These are phyloP conservation scores for Zonitis immaculata DNA, from an alignment of 2,888 invertebrate genomes.

Conservation along the genomic window DNA sequence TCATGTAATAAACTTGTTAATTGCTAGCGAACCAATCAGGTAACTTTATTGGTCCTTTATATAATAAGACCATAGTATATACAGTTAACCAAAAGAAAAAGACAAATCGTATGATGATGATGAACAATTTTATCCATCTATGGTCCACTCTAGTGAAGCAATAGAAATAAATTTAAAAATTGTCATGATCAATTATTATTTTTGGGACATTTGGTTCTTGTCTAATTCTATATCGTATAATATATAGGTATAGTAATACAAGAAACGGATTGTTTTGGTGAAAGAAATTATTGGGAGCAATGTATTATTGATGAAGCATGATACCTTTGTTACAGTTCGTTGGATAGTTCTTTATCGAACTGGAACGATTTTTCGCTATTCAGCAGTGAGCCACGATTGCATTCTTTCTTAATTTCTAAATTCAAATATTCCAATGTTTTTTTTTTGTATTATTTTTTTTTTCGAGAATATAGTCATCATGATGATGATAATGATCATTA, in stretches of 20 bases:
- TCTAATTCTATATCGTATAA: too few species aligned
- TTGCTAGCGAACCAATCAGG: conserved; percentile 44
- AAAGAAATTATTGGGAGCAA: conserved; percentile 2
- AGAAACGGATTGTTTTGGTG: not conserved
- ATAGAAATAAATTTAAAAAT: conserved; percentile 36
- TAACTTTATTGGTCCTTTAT: conserved; percentile 43
- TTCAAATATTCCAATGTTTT: too few species aligned
- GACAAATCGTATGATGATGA: not conserved
- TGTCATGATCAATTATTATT: not conserved
- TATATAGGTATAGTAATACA: conserved; percentile 8
- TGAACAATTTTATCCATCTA: not conserved
- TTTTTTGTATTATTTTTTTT: too few species aligned
- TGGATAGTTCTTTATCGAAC: not conserved
- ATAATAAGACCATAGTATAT: conserved; percentile 41
- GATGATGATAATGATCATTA: too few species aligned
- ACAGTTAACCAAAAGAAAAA: conserved; percentile 19
- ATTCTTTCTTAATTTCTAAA: too few species aligned
- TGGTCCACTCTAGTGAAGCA: conserved; percentile 38
- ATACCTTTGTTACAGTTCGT: not conserved
- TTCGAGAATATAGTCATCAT: too few species aligned
- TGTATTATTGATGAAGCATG: not conserved
- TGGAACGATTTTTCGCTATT: not conserved
- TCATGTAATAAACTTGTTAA: conserved; percentile 48
- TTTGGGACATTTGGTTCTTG: too few species aligned
- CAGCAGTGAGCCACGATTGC: not conserved